Evolutionary conservation across 2,797 vertebrate genomes (phyloP).

Genomic region (Melanogrammus aeglefinus): DNA sequence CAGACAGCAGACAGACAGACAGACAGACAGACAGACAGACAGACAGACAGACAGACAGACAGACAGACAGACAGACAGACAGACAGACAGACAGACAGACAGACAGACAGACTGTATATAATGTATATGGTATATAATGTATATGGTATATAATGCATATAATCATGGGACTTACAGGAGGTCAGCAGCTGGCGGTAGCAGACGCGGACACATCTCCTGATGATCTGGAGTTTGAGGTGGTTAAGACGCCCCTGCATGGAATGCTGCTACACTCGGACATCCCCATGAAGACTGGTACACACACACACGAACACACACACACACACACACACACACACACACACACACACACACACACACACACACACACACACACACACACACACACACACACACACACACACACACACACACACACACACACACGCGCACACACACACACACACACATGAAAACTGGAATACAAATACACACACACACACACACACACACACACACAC

Average conservation of each 20-base stretch:
- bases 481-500: background rate
- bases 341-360: constrained; percentile 5
- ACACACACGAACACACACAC: background rate
- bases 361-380: no score
- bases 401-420: background rate
- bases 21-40: constrained; percentile 11
- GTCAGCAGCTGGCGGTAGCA: constrained; percentile 79
- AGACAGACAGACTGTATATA: background rate
- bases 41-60: constrained; percentile 3
- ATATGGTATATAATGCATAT: constrained; percentile 9
- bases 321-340: no score
- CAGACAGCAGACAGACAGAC: constrained; percentile 9
- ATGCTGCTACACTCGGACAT: constrained; percentile 67
- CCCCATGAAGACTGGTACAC: constrained; percentile 3
- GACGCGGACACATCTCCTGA: constrained; percentile 80
- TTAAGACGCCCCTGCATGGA: constrained; percentile 81
- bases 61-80: constrained; percentile 13
- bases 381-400: no score
- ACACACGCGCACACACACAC: constrained; percentile 35
- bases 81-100: constrained; percentile 11
- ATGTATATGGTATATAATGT: background rate
- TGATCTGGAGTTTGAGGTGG: constrained; percentile 89
- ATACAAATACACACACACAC: constrained; percentile 37
- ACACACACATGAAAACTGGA: background rate
- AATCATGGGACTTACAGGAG: constrained; percentile 68